phyloP scores from a whole-genome alignment of 2,797 vertebrate species.

The Holocentrus rufus region DNA sequence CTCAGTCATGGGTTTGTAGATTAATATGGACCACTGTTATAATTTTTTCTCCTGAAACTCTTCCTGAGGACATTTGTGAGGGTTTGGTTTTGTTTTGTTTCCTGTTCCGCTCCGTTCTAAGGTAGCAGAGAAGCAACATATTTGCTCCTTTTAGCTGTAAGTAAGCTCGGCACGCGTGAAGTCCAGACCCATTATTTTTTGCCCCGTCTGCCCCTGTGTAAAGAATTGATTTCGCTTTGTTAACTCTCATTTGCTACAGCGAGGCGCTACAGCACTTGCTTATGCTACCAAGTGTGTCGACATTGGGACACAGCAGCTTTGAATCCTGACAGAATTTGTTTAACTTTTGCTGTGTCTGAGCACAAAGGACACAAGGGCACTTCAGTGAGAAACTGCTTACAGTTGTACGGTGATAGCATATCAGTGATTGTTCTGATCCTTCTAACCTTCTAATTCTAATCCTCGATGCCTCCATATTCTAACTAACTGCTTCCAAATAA shows the following conservation, averaged over 20 bases:
- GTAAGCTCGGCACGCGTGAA: constrained; percentile 41
- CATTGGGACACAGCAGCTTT: constrained; percentile 58
- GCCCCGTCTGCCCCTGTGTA: constrained; percentile 32
- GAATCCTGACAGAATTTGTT: constrained; percentile 53
- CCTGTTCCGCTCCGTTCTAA: constrained; percentile 15
- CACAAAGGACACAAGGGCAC: constrained; percentile 38
- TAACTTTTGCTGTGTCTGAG: constrained; percentile 44
- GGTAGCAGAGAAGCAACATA: constrained; percentile 21
- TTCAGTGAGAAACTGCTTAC: constrained; percentile 5
- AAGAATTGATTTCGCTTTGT: constrained; percentile 70
- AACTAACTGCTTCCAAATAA: constrained; percentile 62
- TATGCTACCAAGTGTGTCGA: constrained; percentile 57
- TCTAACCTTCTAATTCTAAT: too few relatives aligned
- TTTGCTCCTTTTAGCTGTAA: constrained; percentile 35
- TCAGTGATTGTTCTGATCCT: constrained; percentile 58
- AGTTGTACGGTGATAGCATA: constrained; percentile 41
- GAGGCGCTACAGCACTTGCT: constrained; percentile 50
- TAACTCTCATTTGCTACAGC: constrained; percentile 63
- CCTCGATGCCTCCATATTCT: constrained; percentile 43
- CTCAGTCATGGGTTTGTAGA: too few relatives aligned
- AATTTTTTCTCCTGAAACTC: too few relatives aligned
- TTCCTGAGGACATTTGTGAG: too few relatives aligned
- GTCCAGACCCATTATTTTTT: constrained; percentile 34
- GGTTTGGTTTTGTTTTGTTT: neutral
- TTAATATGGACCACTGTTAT: too few relatives aligned